Percentiles rank a stretch among this genome's conserved stretches.
Evolutionary conservation across 2,113 vertebrate species (phyloP).

Genomic region (Gobiocypris rarus): DNA sequence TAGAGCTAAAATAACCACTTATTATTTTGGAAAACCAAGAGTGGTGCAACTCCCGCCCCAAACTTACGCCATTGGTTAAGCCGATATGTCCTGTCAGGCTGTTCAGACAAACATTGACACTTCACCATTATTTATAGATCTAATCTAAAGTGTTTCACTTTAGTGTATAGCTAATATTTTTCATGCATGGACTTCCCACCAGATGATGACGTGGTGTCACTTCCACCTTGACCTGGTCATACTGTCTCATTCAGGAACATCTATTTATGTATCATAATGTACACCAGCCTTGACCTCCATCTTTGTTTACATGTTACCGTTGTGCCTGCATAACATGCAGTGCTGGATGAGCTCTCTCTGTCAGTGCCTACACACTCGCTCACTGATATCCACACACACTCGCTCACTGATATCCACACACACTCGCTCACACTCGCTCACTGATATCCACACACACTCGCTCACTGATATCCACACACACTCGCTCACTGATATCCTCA

Average conservation of each 20-base stretch:
- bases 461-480: too few species aligned
- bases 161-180: background rate
- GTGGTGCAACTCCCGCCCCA: background rate
- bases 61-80: background rate
- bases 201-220: background rate
- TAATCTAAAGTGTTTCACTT: background rate
- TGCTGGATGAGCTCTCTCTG: too few species aligned
- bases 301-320: background rate
- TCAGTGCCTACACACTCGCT: too few species aligned
- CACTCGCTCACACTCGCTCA: too few species aligned
- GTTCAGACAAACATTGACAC: background rate
- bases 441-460: too few species aligned
- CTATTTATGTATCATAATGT: background rate
- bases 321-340: too few species aligned
- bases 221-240: background rate
- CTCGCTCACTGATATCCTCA: too few species aligned
- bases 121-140: background rate
- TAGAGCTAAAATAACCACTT: too few species aligned
- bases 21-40: background rate
- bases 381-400: too few species aligned
- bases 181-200: background rate
- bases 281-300: background rate
- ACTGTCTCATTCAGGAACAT: background rate
- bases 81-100: background rate
- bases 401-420: too few species aligned